Base-by-base conservation (phyloP, 2,113 vertebrate genomes). In the Speoplatyrhinus poulsoni region DNA sequence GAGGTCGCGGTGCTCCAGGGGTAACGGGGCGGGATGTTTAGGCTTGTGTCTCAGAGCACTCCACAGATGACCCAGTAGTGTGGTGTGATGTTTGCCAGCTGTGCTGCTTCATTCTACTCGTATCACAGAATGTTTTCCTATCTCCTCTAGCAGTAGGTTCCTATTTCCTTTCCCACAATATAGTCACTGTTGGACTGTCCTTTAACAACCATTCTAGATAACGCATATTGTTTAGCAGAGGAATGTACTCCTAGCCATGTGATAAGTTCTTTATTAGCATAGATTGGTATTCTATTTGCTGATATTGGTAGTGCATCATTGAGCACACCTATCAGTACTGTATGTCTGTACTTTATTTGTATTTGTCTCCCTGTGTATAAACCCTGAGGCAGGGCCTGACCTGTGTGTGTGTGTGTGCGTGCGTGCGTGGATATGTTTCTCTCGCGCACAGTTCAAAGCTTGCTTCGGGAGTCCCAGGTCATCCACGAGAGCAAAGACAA, bases 401-500 rank as follows among this genome's bases (percentile, higher is more conserved):
- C 65, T 53, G 50, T 77, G 33, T 71, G 12, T 62, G 60, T 62
- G 61, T 19, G 46, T 62, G 19, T 67, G n/a, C n/a, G 61, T 15
- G 48, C 10, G 47, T 50, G 11, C n/a, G 4, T 53, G 50, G 16
- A 26, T 17, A n/a, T 12, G n/a, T 57, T 41, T 67, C 10, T 47
- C 65, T 88, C 87, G 87, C 79, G 88, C 76, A 87, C 92, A 99
- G 98, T 97, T 92, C 94, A 99, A 92, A 94, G 91, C 82, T 89
- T 96, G 50, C 77, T 98, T 77, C 94, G 94, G 46, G 96, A 98
- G 84, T 96, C 93, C 57, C 95, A 97, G 76, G 88, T 97, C 70
- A 90, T 98, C 87, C 89, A 93, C 62, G 94, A 98, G 84, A 93
- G 92, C 70, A 97, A 97, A 87, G 96, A 98, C 69, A 93, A 94